These are phyloP conservation scores for Muscina levida DNA, from an alignment of 2,888 invertebrate genomes.

Conservation along the genomic window DNA sequence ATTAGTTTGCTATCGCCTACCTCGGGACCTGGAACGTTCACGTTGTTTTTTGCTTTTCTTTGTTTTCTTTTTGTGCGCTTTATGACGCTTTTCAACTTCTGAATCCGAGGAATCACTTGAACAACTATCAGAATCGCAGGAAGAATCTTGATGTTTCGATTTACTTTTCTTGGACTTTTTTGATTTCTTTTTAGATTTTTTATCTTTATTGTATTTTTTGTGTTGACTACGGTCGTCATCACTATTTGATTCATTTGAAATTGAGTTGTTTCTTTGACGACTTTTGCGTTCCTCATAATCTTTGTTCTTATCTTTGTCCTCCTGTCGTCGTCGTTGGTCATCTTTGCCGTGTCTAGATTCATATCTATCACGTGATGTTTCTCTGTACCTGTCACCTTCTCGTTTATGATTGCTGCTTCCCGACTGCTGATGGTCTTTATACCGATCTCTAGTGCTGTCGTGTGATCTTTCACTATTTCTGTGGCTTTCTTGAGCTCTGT, in stretches of 20 bases:
- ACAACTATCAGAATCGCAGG: slow-evolving; percentile 32
- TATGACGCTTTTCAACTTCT: slow-evolving; percentile 70
- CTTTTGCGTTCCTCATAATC: slow-evolving; percentile 25
- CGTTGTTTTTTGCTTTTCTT: slow-evolving; percentile 78
- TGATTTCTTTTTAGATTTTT: slow-evolving; percentile 70
- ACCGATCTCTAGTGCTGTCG: background rate
- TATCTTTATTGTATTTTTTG: slow-evolving; percentile 70
- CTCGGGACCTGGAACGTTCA: slow-evolving; percentile 72
- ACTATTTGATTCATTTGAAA: slow-evolving; percentile 68
- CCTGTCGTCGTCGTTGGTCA: slow-evolving; percentile 22
- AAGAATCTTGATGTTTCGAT: slow-evolving; percentile 65
- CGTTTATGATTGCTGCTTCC: slow-evolving; percentile 36
- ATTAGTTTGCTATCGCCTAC: slow-evolving; percentile 46
- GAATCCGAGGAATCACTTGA: slow-evolving; percentile 44
- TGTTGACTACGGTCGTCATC: slow-evolving; percentile 71
- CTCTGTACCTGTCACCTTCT: slow-evolving; percentile 22
- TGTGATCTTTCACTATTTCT: background rate
- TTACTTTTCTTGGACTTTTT: slow-evolving; percentile 71
- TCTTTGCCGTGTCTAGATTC: slow-evolving; percentile 6
- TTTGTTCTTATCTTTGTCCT: slow-evolving; percentile 29
- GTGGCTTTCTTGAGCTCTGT: slow-evolving; percentile 1
- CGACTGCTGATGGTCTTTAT: background rate
- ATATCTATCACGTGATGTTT: too few relatives aligned
- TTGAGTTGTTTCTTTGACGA: background rate
- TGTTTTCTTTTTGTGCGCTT: slow-evolving; percentile 77